Evolutionary conservation across 2,888 invertebrate genomes (phyloP).

Genomic region (Leucoptera coffeella): DNA sequence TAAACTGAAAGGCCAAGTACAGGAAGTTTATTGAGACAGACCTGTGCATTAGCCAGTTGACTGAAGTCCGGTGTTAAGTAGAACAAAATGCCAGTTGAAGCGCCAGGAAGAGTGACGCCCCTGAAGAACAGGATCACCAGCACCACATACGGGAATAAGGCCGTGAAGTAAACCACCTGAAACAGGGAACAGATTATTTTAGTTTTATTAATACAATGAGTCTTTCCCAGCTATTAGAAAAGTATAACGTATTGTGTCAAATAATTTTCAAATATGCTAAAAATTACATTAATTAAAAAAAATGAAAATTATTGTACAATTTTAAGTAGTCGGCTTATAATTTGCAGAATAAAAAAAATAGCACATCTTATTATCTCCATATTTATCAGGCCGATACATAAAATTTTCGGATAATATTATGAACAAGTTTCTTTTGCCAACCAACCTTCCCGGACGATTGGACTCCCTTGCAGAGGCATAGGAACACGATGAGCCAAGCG

Average conservation of each 20-base stretch:
- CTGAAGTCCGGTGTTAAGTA: slow-evolving; percentile 75
- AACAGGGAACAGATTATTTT: slow-evolving; percentile 8
- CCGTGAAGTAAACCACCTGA: slow-evolving; percentile 70
- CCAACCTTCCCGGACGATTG: slow-evolving; percentile 69
- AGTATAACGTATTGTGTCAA: not conserved
- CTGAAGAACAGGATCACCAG: slow-evolving; percentile 70
- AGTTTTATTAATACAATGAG: too few relatives aligned
- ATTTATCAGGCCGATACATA: too few relatives aligned
- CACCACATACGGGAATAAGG: slow-evolving; percentile 69
- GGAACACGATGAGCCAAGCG: slow-evolving; percentile 74
- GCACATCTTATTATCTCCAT: too few relatives aligned
- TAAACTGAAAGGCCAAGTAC: too few relatives aligned
- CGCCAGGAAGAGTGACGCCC: slow-evolving; percentile 74
- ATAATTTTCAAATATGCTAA: not conserved
- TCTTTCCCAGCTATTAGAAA: not conserved
- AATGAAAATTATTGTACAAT: too few relatives aligned
- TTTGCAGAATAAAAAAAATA: too few relatives aligned
- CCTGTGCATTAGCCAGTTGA: slow-evolving; percentile 65
- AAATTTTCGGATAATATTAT: too few relatives aligned
- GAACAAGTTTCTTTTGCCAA: too few relatives aligned
- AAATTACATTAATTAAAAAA: too few relatives aligned
- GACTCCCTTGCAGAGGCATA: slow-evolving; percentile 73
- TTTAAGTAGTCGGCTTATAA: too few relatives aligned
- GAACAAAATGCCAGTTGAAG: slow-evolving; percentile 68
- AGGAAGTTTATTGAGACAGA: slow-evolving; percentile 11